A percentile compares a stretch with the other conserved stretches of the same genome.
phyloP scores from a whole-genome alignment of 2,113 vertebrate species.

The Ammodytes dubius region DNA sequence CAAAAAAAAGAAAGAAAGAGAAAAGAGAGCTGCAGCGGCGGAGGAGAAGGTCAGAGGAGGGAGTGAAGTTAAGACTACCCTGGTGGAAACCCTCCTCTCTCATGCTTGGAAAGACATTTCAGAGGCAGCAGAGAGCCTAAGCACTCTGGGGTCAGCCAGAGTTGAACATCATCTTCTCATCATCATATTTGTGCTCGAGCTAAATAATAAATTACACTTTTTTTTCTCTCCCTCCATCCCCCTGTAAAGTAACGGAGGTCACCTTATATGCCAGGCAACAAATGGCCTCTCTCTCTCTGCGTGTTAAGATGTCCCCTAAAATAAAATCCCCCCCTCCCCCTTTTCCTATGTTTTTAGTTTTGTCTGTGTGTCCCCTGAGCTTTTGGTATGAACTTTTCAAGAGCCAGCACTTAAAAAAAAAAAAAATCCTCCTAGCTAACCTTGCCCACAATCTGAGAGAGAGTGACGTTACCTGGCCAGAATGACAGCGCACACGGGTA shows the following conservation, averaged over 20 bases:
- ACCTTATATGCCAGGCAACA: constrained; percentile 82
- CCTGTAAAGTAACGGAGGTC: constrained; percentile 81
- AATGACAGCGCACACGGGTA: constrained; percentile 56
- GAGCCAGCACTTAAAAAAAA: constrained; percentile 62
- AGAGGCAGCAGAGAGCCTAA: constrained; percentile 79
- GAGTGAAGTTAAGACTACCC: constrained; percentile 53
- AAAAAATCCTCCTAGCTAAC: constrained; percentile 39
- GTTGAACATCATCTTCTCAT: constrained; percentile 90
- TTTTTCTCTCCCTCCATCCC: constrained; percentile 45
- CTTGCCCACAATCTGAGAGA: constrained; percentile 66
- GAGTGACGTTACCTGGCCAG: constrained; percentile 54
- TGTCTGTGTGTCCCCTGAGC: constrained; percentile 56
- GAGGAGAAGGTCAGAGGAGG: constrained; percentile 41
- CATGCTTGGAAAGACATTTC: constrained; percentile 83
- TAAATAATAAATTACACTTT: constrained; percentile 87
- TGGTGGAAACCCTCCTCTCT: constrained; percentile 59
- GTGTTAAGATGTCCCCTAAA: constrained; percentile 59
- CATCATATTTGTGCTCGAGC: constrained; percentile 86
- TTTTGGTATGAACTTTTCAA: constrained; percentile 59
- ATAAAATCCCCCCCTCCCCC: constrained; percentile 41
- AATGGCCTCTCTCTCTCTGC: constrained; percentile 60
- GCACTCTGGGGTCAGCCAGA: constrained; percentile 83
- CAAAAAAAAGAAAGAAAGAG: constrained; percentile 42
- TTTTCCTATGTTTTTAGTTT: constrained; percentile 22
- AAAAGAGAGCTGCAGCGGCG: constrained; percentile 39